These are phyloP conservation scores for Amblyjoppa fuscipennis DNA, from an alignment of 2,888 invertebrate species.

Conservation along the genomic window DNA sequence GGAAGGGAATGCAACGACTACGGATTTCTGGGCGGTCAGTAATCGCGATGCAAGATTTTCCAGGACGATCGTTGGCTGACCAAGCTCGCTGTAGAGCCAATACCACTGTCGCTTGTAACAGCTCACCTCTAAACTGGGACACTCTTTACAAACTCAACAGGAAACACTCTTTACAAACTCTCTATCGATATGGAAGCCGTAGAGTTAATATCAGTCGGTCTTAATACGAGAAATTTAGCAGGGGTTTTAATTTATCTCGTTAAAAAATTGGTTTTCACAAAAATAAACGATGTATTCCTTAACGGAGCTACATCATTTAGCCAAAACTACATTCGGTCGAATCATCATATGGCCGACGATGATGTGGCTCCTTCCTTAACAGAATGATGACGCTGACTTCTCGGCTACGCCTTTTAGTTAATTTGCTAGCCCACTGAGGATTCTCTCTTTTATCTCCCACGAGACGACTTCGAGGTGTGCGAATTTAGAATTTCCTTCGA, in stretches of 20 bases:
- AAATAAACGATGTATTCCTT: not conserved
- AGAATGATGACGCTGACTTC: not conserved
- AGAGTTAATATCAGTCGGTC: not conserved
- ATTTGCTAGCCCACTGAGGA: conserved; percentile 27
- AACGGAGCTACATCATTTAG: too few species aligned
- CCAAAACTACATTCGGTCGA: too few species aligned
- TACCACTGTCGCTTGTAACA: not conserved
- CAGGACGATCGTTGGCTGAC: conserved; percentile 27
- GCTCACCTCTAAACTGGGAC: not conserved
- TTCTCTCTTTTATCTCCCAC: conserved; percentile 58
- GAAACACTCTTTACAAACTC: not conserved
- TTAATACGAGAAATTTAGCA: not conserved
- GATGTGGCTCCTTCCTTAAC: not conserved
- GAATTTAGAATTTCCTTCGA: conserved; percentile 72
- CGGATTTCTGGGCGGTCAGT: conserved; percentile 47
- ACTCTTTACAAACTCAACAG: not conserved
- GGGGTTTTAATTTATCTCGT: not conserved
- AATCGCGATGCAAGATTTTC: conserved; percentile 43
- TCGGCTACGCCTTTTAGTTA: not conserved
- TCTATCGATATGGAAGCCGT: not conserved
- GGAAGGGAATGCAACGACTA: conserved; percentile 23
- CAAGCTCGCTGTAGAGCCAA: conserved; percentile 46
- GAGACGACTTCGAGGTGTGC: conserved; percentile 60
- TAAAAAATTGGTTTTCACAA: not conserved
- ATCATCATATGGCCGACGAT: too few species aligned